A percentile compares a stretch with the other conserved stretches of the same genome.
Evolutionary conservation across 2,113 vertebrate genomes (phyloP).

Genomic region (Tragelaphus imberbis): DNA sequence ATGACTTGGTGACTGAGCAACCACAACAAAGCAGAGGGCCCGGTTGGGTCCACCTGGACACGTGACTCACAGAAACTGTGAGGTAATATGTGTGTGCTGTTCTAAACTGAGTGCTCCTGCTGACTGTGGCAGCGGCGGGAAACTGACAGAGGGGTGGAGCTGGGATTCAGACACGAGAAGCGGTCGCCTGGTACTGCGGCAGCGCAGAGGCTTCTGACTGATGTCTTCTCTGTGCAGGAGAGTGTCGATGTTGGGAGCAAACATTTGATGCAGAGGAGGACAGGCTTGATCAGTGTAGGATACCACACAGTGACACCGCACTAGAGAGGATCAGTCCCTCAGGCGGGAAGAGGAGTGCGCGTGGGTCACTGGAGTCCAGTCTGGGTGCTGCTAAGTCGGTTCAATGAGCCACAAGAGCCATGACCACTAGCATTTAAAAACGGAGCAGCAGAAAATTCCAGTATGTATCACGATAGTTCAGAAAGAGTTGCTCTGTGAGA

Average conservation of each 20-base stretch:
- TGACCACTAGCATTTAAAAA: not conserved
- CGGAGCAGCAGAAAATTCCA: not conserved
- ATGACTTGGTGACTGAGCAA: accelerated
- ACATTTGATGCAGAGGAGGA: not conserved
- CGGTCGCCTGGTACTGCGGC: not conserved
- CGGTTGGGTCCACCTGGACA: not conserved
- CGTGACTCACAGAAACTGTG: not conserved
- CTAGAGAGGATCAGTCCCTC: not conserved
- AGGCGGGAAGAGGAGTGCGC: too few species aligned
- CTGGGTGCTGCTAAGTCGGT: not conserved
- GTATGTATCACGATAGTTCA: too few species aligned
- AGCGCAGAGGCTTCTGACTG: not conserved
- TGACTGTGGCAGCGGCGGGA: not conserved
- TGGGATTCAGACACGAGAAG: not conserved
- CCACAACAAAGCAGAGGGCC: not conserved
- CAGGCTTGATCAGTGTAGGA: not conserved
- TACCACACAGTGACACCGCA: accelerated
- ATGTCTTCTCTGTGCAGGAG: not conserved
- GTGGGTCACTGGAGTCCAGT: too few species aligned
- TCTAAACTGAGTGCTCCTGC: not conserved
- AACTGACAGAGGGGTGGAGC: not conserved
- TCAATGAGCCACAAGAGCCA: not conserved
- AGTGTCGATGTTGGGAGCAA: not conserved
- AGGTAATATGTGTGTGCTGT: accelerated
- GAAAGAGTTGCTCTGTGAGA: not conserved